A percentile compares a stretch with the other conserved stretches of the same genome.
These are phyloP conservation scores for Danaus chrysippus DNA, from an alignment of 2,888 invertebrate species.

Conservation along the genomic window DNA sequence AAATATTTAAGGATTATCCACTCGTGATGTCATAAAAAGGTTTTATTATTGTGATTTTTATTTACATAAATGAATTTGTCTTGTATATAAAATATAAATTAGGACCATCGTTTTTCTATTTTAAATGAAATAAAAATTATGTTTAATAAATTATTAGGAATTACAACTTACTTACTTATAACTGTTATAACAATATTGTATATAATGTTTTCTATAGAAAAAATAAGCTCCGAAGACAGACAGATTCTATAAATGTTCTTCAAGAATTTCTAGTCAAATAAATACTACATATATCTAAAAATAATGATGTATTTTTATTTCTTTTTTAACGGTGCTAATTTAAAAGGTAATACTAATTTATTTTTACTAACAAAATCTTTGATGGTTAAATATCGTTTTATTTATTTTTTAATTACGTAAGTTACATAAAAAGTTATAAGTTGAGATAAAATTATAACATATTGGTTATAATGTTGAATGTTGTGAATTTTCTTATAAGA, in stretches of 20 bases:
- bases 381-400: no score
- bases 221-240: constrained; percentile 20
- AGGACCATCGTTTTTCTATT: not conserved
- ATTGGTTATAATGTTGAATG: no score
- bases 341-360: constrained; percentile 11
- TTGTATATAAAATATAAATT: no score
- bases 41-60: no score
- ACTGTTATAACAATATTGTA: constrained; percentile 20
- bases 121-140: not conserved
- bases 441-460: no score
- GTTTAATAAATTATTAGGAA: not conserved
- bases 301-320: constrained; percentile 20
- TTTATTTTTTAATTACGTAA: no score
- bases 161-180: constrained; percentile 1
- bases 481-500: no score
- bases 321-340: constrained; percentile 6
- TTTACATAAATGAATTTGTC: no score
- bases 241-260: constrained; percentile 35
- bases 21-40: no score
- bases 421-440: no score
- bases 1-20: no score
- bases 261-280: constrained; percentile 61
- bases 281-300: constrained; percentile 51
- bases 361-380: not conserved
- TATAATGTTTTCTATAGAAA: constrained; percentile 28